A percentile compares a stretch with the other conserved stretches of the same genome.
Conservation (phyloP, 2,888 invertebrate species). For the Drosophila pseudotalamancana region DNA sequence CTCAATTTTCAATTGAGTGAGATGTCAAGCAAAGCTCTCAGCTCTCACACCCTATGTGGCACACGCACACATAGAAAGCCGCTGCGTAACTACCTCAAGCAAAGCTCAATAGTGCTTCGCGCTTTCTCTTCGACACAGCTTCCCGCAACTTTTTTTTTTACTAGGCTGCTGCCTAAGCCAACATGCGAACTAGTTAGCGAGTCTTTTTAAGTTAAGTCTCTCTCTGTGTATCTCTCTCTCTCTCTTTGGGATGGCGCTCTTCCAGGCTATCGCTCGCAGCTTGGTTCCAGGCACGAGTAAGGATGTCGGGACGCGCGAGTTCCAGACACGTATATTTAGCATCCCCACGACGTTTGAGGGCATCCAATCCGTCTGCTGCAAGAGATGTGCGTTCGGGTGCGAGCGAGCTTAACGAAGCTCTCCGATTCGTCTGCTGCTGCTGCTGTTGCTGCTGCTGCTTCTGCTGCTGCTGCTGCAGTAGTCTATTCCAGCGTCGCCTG, state of each 20-base stretch:
- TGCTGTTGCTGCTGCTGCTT: conserved; percentile 7
- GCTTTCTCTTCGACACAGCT: conserved; percentile 39
- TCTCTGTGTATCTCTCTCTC: conserved; percentile 19
- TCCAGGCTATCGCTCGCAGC: background rate
- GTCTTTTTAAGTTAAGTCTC: background rate
- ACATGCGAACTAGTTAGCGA: conserved; percentile 26
- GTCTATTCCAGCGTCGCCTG: conserved; percentile 78
- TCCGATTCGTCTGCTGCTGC: conserved; percentile 17
- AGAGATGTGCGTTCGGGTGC: conserved; percentile 27
- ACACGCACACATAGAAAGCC: background rate
- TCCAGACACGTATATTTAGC: conserved; percentile 39
- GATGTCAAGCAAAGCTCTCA: conserved; percentile 6
- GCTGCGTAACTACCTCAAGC: conserved; percentile 48
- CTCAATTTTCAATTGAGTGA: conserved; percentile 41
- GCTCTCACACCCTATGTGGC: conserved; percentile 34
- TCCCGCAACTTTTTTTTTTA: conserved; percentile 29
- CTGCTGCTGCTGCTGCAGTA: conserved; percentile 32
- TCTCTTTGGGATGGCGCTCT: conserved; percentile 11
- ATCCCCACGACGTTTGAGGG: conserved; percentile 37
- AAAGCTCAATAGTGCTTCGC: conserved; percentile 41
- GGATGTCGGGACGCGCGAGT: conserved; percentile 16
- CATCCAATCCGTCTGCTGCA: conserved; percentile 35
- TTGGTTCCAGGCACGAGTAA: conserved; percentile 36
- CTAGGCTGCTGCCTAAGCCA: conserved; percentile 39
- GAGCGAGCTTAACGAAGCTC: conserved; percentile 26